These are phyloP conservation scores for Oncorhynchus keta DNA, from an alignment of 2,113 vertebrate genomes.

Conservation along the genomic window DNA sequence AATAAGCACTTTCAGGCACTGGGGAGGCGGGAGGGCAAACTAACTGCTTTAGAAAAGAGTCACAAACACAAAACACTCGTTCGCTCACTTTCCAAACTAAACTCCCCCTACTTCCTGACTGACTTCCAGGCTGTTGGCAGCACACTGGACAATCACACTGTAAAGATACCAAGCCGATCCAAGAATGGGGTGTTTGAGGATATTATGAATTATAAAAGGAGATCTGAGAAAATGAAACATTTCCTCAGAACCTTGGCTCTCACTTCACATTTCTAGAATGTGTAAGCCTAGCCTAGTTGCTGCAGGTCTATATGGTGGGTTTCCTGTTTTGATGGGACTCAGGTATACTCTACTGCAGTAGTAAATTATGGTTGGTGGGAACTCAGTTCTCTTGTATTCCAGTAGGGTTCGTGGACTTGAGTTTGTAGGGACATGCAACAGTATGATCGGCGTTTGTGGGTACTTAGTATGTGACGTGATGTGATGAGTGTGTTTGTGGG, in stretches of 20 bases:
- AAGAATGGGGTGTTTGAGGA: not conserved
- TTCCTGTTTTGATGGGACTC: too few relatives aligned
- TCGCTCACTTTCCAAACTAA: not conserved
- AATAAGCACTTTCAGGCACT: slow-evolving; percentile 40
- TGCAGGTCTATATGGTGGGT: too few relatives aligned
- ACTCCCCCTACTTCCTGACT: not conserved
- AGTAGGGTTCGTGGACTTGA: too few relatives aligned
- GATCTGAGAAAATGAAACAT: not conserved
- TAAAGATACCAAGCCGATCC: slow-evolving; percentile 4
- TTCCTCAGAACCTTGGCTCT: not conserved
- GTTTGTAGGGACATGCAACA: not conserved
- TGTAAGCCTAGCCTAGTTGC: too few relatives aligned
- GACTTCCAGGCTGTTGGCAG: slow-evolving; percentile 16
- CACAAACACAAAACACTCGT: slow-evolving; percentile 22
- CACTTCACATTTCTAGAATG: not conserved
- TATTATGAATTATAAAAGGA: not conserved
- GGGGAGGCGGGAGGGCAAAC: not conserved
- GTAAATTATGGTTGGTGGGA: too few relatives aligned
- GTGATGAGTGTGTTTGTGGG: not conserved
- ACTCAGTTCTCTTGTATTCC: too few relatives aligned
- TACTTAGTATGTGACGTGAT: not conserved
- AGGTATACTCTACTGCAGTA: too few relatives aligned
- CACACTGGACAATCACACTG: slow-evolving; percentile 27
- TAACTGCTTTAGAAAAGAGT: slow-evolving; percentile 30
- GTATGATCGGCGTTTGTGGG: too few relatives aligned